Evolutionary conservation across 1,140 invertebrate genomes (phyloP).

Genomic region (Bombus confusus): DNA sequence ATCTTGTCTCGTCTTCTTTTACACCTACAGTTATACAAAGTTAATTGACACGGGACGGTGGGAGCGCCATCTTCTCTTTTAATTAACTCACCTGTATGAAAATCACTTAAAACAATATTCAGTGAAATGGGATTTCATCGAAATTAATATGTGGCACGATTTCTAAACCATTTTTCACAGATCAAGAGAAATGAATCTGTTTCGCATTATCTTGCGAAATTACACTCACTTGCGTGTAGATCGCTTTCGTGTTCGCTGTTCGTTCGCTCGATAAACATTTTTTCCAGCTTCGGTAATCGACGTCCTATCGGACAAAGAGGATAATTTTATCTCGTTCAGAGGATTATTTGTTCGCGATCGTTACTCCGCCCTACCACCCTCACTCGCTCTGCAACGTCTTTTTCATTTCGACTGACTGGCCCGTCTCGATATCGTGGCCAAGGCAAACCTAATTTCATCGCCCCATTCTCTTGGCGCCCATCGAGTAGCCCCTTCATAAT

Average conservation of each 20-base stretch:
- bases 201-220: not conserved
- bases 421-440: slow-evolving; percentile 65
- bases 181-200: not conserved
- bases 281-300: not conserved
- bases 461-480: slow-evolving; percentile 50
- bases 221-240: not conserved
- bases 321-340: slow-evolving; percentile 27
- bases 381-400: slow-evolving; percentile 24
- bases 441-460: slow-evolving; percentile 70
- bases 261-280: not conserved
- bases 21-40: too few relatives aligned
- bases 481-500: slow-evolving; percentile 69
- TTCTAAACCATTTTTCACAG: not conserved
- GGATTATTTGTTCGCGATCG: slow-evolving; percentile 55
- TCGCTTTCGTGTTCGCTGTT: not conserved
- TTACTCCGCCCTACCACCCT: not conserved
- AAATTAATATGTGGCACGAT: too few relatives aligned
- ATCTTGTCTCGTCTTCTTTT: too few relatives aligned
- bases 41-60: too few relatives aligned
- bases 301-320: slow-evolving; percentile 26
- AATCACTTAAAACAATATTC: too few relatives aligned
- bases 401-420: slow-evolving; percentile 44
- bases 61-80: too few relatives aligned
- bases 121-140: too few relatives aligned
- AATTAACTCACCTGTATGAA: too few relatives aligned